A percentile compares a stretch with the other conserved stretches of the same genome.
These are phyloP conservation scores for Panurus biarmicus DNA, from an alignment of 2,113 vertebrate species.

Conservation along the genomic window DNA sequence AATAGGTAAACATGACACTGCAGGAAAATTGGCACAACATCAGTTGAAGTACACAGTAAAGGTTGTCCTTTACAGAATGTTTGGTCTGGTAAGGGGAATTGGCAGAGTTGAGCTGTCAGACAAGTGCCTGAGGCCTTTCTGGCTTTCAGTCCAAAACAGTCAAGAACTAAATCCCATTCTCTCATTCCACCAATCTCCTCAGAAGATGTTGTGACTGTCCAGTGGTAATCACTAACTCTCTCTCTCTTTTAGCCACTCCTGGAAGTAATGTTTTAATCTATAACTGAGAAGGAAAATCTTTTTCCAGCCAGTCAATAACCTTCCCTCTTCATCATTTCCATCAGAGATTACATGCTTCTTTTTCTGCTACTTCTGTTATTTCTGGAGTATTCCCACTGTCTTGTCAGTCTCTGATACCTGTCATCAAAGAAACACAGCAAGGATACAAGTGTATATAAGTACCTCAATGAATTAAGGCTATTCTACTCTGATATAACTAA, in stretches of 20 bases:
- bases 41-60: not conserved
- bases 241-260: not conserved
- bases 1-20: not conserved
- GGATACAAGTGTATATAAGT: not conserved
- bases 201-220: not conserved
- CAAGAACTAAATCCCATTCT: not conserved
- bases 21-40: not conserved
- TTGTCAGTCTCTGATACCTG: not conserved
- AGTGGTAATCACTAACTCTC: not conserved
- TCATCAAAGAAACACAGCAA: not conserved
- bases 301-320: not conserved
- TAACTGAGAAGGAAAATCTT: not conserved
- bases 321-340: not conserved
- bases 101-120: not conserved
- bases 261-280: not conserved
- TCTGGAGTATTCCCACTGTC: not conserved
- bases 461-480: not conserved
- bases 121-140: not conserved
- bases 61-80: not conserved
- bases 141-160: not conserved
- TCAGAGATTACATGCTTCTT: not conserved
- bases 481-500: not conserved
- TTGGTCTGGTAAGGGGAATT: not conserved
- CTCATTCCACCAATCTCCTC: not conserved
- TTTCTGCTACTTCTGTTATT: not conserved